A percentile compares a stretch with the other conserved stretches of the same genome.
Conservation (phyloP, 1,140 invertebrate species). For the Formica exsecta region DNA sequence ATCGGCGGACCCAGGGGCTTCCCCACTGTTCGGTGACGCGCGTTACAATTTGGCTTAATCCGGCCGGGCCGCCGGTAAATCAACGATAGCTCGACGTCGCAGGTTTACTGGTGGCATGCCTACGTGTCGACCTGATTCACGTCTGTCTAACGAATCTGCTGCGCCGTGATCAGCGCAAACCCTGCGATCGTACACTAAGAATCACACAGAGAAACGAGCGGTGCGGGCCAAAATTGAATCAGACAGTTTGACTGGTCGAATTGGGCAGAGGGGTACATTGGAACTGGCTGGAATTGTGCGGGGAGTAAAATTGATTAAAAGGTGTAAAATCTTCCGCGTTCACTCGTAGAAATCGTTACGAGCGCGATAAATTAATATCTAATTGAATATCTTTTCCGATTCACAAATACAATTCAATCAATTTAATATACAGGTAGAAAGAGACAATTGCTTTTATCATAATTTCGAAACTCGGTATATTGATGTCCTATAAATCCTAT, state of each 20-base stretch:
- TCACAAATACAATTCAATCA: not conserved
- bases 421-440: constrained; percentile 2
- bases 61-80: constrained; percentile 53
- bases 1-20: constrained; percentile 11
- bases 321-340: not conserved
- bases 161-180: constrained; percentile 40
- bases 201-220: constrained; percentile 15
- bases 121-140: constrained; percentile 61
- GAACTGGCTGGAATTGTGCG: not conserved
- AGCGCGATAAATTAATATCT: constrained; percentile 1
- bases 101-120: constrained; percentile 51
- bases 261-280: not conserved
- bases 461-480: constrained; percentile 12
- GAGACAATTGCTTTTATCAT: constrained; percentile 10
- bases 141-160: constrained; percentile 58
- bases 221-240: constrained; percentile 26
- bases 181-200: constrained; percentile 26
- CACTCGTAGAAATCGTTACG: not conserved
- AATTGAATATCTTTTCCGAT: not conserved
- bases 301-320: constrained; percentile 1
- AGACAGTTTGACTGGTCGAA: not conserved
- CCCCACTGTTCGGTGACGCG: constrained; percentile 50
- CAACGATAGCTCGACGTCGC: constrained; percentile 47
- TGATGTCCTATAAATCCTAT: constrained; percentile 4
- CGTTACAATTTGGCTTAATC: constrained; percentile 62